Conservation (phyloP, 2,888 invertebrate species). For the Arge pagana region DNA sequence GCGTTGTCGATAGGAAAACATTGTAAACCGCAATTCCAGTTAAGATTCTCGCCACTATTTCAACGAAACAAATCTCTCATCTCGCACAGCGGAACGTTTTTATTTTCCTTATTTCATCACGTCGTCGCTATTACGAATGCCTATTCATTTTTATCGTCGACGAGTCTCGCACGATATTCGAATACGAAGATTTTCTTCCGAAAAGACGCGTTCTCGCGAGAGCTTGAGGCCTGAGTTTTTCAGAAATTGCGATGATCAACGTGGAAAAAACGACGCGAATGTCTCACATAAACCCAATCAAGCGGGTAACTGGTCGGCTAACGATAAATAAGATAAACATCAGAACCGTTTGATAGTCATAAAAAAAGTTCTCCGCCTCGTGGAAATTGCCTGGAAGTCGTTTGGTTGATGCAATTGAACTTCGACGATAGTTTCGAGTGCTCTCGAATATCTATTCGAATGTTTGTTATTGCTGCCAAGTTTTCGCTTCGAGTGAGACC, state of each 20-base stretch:
- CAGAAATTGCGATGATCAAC: too few relatives aligned
- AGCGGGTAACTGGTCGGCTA: conserved; percentile 7
- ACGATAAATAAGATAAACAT: conserved; percentile 20
- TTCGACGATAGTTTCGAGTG: conserved; percentile 20
- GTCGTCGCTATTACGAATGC: too few relatives aligned
- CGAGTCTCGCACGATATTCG: not conserved
- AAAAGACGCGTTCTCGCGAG: too few relatives aligned
- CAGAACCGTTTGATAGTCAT: conserved; percentile 23
- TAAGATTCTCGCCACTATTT: conserved; percentile 9
- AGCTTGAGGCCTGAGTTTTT: not conserved
- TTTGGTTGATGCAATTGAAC: conserved; percentile 23
- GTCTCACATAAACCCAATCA: conserved; percentile 16
- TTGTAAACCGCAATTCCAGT: conserved; percentile 13
- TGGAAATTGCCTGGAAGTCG: conserved; percentile 23
- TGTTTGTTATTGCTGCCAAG: too few relatives aligned
- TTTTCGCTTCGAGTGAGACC: too few relatives aligned
- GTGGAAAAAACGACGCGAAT: too few relatives aligned
- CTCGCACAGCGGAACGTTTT: not conserved
- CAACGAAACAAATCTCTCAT: conserved; percentile 10
- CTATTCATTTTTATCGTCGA: not conserved
- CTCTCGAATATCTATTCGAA: too few relatives aligned
- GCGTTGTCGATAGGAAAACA: conserved; percentile 20
- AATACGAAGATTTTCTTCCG: too few relatives aligned
- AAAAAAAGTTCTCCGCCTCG: conserved; percentile 13
- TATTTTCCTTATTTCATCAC: too few relatives aligned